Evolutionary conservation across 1,140 invertebrate genomes (phyloP).

Genomic region (Melanaphis sacchari): DNA sequence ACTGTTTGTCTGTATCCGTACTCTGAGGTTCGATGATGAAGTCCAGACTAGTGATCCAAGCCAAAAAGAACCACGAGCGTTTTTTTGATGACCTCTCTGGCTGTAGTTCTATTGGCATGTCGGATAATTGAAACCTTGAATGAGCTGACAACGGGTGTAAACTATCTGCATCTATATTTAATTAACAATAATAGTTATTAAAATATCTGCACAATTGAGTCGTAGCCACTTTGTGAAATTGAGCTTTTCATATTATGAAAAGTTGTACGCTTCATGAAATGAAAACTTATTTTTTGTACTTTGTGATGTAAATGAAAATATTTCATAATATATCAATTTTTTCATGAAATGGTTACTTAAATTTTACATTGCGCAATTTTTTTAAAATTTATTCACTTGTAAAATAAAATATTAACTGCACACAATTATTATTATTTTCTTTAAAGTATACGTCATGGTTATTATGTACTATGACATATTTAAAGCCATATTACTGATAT

Average conservation of each 20-base stretch:
- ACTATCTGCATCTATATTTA: slow-evolving; percentile 27
- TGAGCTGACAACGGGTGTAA: slow-evolving; percentile 26
- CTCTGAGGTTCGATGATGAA: slow-evolving; percentile 61
- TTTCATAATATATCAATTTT: too few species aligned
- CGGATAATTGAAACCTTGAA: slow-evolving; percentile 21
- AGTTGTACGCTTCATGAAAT: not conserved
- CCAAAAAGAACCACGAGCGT: slow-evolving; percentile 48
- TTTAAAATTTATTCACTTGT: too few species aligned
- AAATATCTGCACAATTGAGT: not conserved
- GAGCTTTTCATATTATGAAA: not conserved
- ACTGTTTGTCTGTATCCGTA: slow-evolving; percentile 33
- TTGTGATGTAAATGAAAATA: too few species aligned
- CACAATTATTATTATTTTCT: too few species aligned
- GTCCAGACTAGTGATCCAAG: slow-evolving; percentile 50
- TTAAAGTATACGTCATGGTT: too few species aligned
- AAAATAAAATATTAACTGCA: too few species aligned
- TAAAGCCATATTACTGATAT: too few species aligned
- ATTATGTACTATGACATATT: too few species aligned
- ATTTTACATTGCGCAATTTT: too few species aligned
- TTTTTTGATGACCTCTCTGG: slow-evolving; percentile 24
- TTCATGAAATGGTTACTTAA: too few species aligned
- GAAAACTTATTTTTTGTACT: not conserved
- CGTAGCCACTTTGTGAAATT: not conserved
- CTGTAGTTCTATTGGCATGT: slow-evolving; percentile 24
- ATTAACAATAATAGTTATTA: not conserved